Percentiles rank a stretch among this genome's conserved stretches.
phyloP scores from a whole-genome alignment of 2,113 vertebrate genomes.

The Bujurquina vittata region DNA sequence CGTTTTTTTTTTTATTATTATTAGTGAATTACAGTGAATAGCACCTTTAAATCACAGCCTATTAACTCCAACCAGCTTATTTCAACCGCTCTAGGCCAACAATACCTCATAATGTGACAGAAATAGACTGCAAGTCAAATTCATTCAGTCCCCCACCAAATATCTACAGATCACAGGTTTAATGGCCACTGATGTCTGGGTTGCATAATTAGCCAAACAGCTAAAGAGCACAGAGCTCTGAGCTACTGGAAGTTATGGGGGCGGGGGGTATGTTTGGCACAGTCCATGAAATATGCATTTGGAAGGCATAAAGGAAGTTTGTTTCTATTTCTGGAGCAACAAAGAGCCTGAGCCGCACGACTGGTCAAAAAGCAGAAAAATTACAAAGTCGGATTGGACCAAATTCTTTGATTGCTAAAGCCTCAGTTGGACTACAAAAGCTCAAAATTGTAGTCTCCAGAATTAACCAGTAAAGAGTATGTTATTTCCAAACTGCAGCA shows the following conservation, averaged over 20 bases:
- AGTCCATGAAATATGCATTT: constrained; percentile 34
- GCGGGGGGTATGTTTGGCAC: background rate
- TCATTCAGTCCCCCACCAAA: constrained; percentile 14
- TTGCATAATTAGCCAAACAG: constrained; percentile 25
- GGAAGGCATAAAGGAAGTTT: background rate
- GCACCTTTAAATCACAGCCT: background rate
- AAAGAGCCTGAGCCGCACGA: background rate
- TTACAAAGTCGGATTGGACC: background rate
- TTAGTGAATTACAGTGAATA: background rate
- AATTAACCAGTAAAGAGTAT: background rate
- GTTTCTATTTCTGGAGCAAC: constrained; percentile 37
- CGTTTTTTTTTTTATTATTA: no score
- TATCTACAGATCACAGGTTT: constrained; percentile 32
- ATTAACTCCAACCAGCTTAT: constrained; percentile 34
- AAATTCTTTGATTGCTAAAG: background rate
- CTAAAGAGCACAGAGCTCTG: background rate
- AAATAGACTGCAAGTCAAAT: constrained; percentile 13
- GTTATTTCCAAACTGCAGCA: background rate
- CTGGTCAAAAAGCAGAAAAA: background rate
- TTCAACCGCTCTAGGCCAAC: constrained; percentile 36
- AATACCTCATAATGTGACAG: constrained; percentile 35
- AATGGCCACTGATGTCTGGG: constrained; percentile 45
- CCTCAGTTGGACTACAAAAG: background rate
- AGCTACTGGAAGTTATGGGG: background rate
- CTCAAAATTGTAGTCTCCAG: background rate